phyloP scores from a whole-genome alignment of 1,140 invertebrate species.

The Adelges cooleyi region DNA sequence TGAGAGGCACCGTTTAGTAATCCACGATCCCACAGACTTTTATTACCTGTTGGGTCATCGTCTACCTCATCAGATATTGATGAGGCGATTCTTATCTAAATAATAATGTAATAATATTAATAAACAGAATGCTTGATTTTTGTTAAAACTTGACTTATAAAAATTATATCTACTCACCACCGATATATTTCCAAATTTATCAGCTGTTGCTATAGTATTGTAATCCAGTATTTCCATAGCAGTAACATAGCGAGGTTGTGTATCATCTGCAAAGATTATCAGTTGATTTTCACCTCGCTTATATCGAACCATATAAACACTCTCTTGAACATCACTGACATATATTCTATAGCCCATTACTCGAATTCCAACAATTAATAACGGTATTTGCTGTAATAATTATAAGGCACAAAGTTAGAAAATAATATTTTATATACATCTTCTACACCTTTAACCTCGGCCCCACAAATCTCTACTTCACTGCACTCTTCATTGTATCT shows the following conservation, averaged over 20 bases:
- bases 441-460: no score
- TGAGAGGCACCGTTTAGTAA: constrained; percentile 93
- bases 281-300: constrained; percentile 93
- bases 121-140: background rate
- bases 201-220: constrained; percentile 88
- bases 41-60: constrained; percentile 97
- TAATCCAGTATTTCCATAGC: constrained; percentile 89
- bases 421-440: constrained; percentile 1
- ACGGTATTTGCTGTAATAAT: constrained; percentile 72
- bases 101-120: background rate
- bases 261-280: constrained; percentile 97
- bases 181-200: constrained; percentile 97
- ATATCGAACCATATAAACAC: constrained; percentile 91
- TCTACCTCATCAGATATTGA: constrained; percentile 95
- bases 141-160: background rate
- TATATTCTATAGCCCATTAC: constrained; percentile 87
- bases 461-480: no score
- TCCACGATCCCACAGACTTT: constrained; percentile 96
- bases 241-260: constrained; percentile 91
- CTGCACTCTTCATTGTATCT: no score
- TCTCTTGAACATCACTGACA: constrained; percentile 94
- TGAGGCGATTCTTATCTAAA: constrained; percentile 65
- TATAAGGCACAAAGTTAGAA: constrained; percentile 25
- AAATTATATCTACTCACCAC: constrained; percentile 45
- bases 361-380: constrained; percentile 85